Evolutionary conservation across 2,888 invertebrate species (phyloP).

Genomic region (Heliconius aoede): DNA sequence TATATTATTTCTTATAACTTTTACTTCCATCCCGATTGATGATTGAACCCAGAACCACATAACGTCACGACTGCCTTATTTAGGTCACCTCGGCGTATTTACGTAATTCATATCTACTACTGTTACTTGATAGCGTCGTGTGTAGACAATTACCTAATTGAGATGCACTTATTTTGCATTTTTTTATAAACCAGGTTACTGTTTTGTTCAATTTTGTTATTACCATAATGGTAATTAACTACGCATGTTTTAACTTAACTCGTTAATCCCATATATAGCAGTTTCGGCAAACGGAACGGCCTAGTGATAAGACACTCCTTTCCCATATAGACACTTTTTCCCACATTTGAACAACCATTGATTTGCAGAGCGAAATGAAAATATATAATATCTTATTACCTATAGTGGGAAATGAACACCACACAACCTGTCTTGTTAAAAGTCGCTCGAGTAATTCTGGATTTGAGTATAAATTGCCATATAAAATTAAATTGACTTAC

Average conservation of each 20-base stretch:
- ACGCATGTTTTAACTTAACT: background rate
- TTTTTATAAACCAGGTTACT: constrained; percentile 1
- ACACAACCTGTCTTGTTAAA: too few species aligned
- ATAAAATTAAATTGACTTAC: background rate
- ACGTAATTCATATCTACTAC: too few species aligned
- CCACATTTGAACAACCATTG: too few species aligned
- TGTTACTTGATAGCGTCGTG: background rate
- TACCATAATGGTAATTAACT: background rate
- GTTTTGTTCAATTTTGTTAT: background rate
- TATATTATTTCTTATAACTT: background rate
- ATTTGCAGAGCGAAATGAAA: too few species aligned
- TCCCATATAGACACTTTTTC: too few species aligned
- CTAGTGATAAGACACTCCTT: too few species aligned
- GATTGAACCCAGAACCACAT: background rate
- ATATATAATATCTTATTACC: too few species aligned
- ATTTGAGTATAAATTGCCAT: background rate
- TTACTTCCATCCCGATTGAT: background rate
- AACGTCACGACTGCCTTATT: background rate
- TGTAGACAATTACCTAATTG: background rate
- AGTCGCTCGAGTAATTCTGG: background rate
- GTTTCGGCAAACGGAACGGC: too few species aligned
- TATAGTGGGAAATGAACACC: too few species aligned
- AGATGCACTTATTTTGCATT: background rate
- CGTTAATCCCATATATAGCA: too few species aligned
- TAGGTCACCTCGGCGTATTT: too few species aligned